These are phyloP conservation scores for Hypselothyrea guttata DNA, from an alignment of 2,888 invertebrate genomes.

Conservation along the genomic window DNA sequence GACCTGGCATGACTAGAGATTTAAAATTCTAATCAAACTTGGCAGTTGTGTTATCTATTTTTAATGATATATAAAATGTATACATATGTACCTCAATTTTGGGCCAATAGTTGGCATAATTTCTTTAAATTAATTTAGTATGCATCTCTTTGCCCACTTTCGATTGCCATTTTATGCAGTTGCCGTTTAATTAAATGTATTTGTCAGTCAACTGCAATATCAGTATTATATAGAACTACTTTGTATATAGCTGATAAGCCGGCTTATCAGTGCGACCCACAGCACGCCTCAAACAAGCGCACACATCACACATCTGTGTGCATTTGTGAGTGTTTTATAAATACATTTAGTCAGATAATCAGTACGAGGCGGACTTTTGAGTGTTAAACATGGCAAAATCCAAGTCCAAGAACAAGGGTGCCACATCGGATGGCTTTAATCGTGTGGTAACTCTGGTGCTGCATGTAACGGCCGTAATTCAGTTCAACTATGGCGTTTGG, in stretches of 20 bases:
- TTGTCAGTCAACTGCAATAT: slow-evolving; percentile 16
- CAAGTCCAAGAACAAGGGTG: slow-evolving; percentile 59
- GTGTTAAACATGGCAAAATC: slow-evolving; percentile 56
- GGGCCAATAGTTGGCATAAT: no score
- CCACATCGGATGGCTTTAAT: slow-evolving; percentile 69
- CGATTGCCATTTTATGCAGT: neutral
- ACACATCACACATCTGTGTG: slow-evolving; percentile 6
- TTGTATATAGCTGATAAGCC: slow-evolving; percentile 37
- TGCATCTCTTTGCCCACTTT: no score
- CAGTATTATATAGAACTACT: slow-evolving; percentile 23
- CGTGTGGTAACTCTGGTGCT: slow-evolving; percentile 70
- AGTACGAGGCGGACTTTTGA: slow-evolving; percentile 50
- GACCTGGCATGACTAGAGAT: neutral
- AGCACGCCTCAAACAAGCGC: neutral
- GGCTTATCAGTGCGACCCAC: slow-evolving; percentile 35
- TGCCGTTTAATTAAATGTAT: slow-evolving; percentile 1
- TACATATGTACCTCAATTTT: no score
- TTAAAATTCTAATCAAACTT: neutral
- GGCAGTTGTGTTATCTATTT: neutral
- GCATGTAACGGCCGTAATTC: slow-evolving; percentile 86
- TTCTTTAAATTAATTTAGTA: no score
- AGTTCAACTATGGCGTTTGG: slow-evolving; percentile 87
- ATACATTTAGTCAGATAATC: slow-evolving; percentile 47
- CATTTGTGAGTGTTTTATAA: neutral
- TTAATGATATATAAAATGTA: no score